Evolutionary conservation across 2,797 vertebrate species (phyloP).

Genomic region (Pantherophis vulpinus): DNA sequence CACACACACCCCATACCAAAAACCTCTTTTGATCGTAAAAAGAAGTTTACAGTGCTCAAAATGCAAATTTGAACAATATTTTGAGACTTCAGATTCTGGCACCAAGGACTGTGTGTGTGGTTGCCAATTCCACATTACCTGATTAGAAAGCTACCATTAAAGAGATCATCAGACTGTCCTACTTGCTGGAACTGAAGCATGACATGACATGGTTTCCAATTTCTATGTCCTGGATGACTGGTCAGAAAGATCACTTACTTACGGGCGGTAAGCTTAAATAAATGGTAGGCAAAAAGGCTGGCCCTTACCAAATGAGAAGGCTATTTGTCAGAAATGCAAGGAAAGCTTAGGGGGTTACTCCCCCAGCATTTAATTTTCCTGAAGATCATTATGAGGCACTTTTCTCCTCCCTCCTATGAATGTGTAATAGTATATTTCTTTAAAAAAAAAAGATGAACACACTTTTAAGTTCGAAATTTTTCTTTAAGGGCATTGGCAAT

Average conservation of each 20-base stretch:
- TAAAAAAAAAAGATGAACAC: neutral
- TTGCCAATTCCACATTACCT: conserved; percentile 49
- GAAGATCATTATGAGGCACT: conserved; percentile 25
- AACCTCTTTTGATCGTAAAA: conserved; percentile 39
- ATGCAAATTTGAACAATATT: conserved; percentile 55
- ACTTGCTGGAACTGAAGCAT: conserved; percentile 23
- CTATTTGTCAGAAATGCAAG: conserved; percentile 40
- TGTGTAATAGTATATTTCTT: conserved; percentile 10
- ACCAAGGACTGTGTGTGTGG: conserved; percentile 47
- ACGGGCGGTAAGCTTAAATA: conserved; percentile 34
- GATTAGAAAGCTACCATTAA: conserved; percentile 59
- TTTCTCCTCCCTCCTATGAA: neutral
- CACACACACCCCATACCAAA: neutral
- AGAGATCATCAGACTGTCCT: conserved; percentile 32
- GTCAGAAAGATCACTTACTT: conserved; percentile 42
- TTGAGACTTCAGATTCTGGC: conserved; percentile 38
- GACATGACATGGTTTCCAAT: conserved; percentile 44
- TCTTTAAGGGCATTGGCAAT: conserved; percentile 15
- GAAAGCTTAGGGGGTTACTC: conserved; percentile 25
- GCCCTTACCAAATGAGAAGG: conserved; percentile 28
- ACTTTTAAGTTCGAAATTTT: conserved; percentile 22
- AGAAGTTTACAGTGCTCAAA: conserved; percentile 42
- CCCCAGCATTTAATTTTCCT: conserved; percentile 27
- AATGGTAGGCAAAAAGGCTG: conserved; percentile 26
- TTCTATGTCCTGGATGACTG: conserved; percentile 39